These are phyloP conservation scores for Trichomycterus rosablanca DNA, from an alignment of 2,113 vertebrate genomes.

Conservation along the genomic window DNA sequence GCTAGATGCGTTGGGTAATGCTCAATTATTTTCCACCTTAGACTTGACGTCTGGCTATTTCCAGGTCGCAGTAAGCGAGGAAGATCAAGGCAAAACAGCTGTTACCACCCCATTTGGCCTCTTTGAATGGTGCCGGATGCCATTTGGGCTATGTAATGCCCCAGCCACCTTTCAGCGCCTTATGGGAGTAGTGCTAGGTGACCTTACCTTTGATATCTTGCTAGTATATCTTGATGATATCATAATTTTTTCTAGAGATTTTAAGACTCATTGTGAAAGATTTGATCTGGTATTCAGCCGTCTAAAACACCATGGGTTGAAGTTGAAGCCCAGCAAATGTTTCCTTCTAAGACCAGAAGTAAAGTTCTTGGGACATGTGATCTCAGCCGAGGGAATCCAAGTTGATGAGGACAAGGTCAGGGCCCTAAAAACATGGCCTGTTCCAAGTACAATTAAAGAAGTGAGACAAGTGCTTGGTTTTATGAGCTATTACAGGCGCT, in stretches of 20 bases:
- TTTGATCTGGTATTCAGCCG: neutral
- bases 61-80: neutral
- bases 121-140: neutral
- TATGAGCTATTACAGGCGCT: slow-evolving; percentile 12
- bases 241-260: neutral
- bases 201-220: neutral
- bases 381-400: neutral
- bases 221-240: neutral
- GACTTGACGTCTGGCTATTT: slow-evolving; percentile 6
- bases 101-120: neutral
- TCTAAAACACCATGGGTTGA: neutral
- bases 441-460: neutral
- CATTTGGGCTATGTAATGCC: neutral
- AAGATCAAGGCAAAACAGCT: neutral
- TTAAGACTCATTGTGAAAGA: neutral
- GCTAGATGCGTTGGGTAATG: neutral
- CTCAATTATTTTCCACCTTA: neutral
- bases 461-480: slow-evolving; percentile 3
- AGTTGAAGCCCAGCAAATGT: neutral
- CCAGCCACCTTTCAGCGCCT: neutral
- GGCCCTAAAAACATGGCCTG: neutral
- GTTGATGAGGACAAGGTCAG: neutral
- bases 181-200: neutral
- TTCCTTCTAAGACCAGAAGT: neutral
- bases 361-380: neutral